phyloP scores from a whole-genome alignment of 2,797 vertebrate species.

The Limnodromus scolopaceus region DNA sequence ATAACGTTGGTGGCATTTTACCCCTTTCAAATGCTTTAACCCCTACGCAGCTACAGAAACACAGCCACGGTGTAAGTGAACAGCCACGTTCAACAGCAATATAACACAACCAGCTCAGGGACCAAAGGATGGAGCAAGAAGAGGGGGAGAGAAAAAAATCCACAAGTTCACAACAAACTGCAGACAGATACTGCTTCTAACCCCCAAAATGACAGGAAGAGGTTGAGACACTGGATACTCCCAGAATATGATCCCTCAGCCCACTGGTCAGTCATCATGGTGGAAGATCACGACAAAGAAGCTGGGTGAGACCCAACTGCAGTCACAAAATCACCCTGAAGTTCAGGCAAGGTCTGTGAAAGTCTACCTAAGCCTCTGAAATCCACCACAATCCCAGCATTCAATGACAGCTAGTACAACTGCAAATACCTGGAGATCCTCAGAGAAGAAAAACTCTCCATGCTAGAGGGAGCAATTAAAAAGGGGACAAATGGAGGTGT shows the following conservation, averaged over 20 bases:
- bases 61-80: not conserved
- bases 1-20: not conserved
- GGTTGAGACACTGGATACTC: not conserved
- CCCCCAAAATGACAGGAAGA: not conserved
- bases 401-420: not conserved
- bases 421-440: not conserved
- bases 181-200: not conserved
- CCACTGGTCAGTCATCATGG: not conserved
- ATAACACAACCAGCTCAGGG: not conserved
- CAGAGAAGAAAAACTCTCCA: not conserved
- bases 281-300: not conserved
- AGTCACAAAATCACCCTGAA: not conserved
- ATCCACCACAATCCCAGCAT: not conserved
- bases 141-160: not conserved
- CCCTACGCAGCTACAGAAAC: not conserved
- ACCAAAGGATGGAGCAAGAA: not conserved
- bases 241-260: not conserved
- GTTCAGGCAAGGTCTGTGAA: not conserved
- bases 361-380: not conserved
- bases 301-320: not conserved
- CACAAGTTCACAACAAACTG: not conserved
- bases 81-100: not conserved
- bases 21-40: not conserved
- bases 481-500: not conserved
- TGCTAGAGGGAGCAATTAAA: not conserved